Base-by-base conservation (phyloP, 2,888 invertebrate genomes). In the Carterocephalus palaemon region DNA sequence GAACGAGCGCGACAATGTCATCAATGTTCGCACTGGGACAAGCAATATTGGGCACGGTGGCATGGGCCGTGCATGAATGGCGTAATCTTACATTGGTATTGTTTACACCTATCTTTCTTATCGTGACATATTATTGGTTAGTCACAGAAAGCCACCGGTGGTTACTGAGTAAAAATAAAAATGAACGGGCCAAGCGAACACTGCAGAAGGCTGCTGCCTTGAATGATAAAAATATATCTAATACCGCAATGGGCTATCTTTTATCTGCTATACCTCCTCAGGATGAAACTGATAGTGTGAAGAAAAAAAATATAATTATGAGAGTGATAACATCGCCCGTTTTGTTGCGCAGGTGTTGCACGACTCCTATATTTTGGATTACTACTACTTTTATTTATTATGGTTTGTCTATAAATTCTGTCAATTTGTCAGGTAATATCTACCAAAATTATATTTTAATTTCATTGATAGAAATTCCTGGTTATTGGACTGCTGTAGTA, bases 371-470 rank as follows among this genome's bases (percentile, higher is more conserved):
- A 48, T 91, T 92, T 70, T 94, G 94, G 94, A 90, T 93, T 32
- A 91, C 93, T 1, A 92, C 92, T 54, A 91, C 92, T 0, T 91
- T 95, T 52, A 90, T 94, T 34, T 95, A 93, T 69, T 95, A 93
- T 59, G 95, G 95, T 0, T 75, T 95, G 46, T 92, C 92, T 7
- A 83, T 95, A 38, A 94, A 93, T 73, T 91, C 94, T 0, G 92
- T 93, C 3, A 88, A 90, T 29, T 77, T 95, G 49, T 89, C 91
- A 28, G 94, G 94, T 3, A 90, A 93, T 69, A 92, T 91, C 67
- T 93, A 94, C 67, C 62, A 92, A 5, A 95, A 94, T 72, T 95
- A 94, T 62, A 90, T 93, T 33, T 73, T 90, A 16, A 89, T 89
- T 4, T 81, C 88, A 4, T 70, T 89, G 17, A 88, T 92, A 19